A percentile compares a stretch with the other conserved stretches of the same genome.
Conservation (phyloP, 2,797 vertebrate species). For the Acestrorhynchus altus region DNA sequence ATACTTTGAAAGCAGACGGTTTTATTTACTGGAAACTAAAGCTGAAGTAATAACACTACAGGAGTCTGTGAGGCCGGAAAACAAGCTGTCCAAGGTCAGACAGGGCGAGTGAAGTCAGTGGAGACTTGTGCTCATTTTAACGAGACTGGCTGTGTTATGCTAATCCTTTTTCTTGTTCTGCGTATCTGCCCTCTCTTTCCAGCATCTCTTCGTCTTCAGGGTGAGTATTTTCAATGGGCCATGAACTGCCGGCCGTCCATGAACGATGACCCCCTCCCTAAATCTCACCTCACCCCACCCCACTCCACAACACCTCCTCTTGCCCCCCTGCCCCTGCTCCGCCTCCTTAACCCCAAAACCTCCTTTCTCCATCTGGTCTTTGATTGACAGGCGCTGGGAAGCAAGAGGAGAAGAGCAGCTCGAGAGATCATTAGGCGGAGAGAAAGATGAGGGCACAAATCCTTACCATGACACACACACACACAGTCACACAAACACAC, state of each 20-base stretch:
- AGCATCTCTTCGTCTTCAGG: conserved; percentile 34
- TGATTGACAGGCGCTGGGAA: conserved; percentile 78
- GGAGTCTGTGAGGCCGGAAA: conserved; percentile 40
- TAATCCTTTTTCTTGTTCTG: conserved; percentile 55
- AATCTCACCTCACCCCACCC: conserved; percentile 14
- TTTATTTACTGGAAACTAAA: conserved; percentile 9
- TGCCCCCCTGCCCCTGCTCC: conserved; percentile 43
- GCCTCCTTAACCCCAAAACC: conserved; percentile 56
- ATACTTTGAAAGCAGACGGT: conserved; percentile 16
- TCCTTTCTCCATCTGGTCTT: conserved; percentile 74
- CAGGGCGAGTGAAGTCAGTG: conserved; percentile 48
- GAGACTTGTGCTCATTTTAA: conserved; percentile 61
- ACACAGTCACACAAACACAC: conserved; percentile 25
- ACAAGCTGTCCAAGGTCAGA: conserved; percentile 52
- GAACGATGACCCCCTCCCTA: conserved; percentile 52
- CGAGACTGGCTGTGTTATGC: conserved; percentile 60
- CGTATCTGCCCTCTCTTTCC: conserved; percentile 42
- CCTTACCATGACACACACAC: conserved; percentile 31
- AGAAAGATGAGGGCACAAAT: conserved; percentile 52
- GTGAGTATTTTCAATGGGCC: conserved; percentile 56
- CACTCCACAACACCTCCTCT: conserved; percentile 26
- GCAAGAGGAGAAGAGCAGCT: conserved; percentile 58
- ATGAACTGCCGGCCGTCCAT: conserved; percentile 52
- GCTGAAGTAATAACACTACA: conserved; percentile 37
- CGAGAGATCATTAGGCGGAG: conserved; percentile 69